Percentiles rank a stretch among this genome's conserved stretches.
phyloP scores from a whole-genome alignment of 2,797 vertebrate genomes.

The Bovichtus variegatus region DNA sequence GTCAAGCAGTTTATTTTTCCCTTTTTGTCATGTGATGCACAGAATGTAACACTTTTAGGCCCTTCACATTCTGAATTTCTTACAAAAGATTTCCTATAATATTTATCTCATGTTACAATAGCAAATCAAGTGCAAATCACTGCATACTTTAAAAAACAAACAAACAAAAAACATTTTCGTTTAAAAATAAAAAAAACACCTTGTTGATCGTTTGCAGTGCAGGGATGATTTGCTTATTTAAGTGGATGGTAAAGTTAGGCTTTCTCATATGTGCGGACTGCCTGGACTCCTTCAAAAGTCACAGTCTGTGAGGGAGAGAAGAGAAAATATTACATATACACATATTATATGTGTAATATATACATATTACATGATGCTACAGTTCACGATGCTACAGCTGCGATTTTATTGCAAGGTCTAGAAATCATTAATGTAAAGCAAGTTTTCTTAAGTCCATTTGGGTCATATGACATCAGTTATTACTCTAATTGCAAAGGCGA shows the following conservation, averaged over 20 bases:
- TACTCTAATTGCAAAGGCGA: background rate
- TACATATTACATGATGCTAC: too few relatives aligned
- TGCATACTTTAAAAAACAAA: constrained; percentile 52
- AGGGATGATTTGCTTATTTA: constrained; percentile 52
- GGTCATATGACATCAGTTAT: background rate
- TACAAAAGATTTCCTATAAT: constrained; percentile 74
- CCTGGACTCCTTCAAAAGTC: constrained; percentile 90
- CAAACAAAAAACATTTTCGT: background rate
- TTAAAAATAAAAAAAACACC: constrained; percentile 52
- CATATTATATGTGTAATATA: too few relatives aligned
- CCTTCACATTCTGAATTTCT: constrained; percentile 58
- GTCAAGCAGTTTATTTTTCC: constrained; percentile 70
- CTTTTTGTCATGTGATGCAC: constrained; percentile 34
- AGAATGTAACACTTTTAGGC: constrained; percentile 43
- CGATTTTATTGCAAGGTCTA: background rate
- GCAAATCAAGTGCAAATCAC: constrained; percentile 61
- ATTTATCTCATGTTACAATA: constrained; percentile 47
- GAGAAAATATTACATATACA: constrained; percentile 15
- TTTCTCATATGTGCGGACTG: constrained; percentile 95
- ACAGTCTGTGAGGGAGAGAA: constrained; percentile 87
- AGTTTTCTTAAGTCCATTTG: background rate
- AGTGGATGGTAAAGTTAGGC: constrained; percentile 81
- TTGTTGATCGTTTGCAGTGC: constrained; percentile 63
- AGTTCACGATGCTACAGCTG: background rate
- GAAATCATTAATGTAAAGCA: background rate